A percentile compares a stretch with the other conserved stretches of the same genome.
These are phyloP conservation scores for Cremastinae sp. DNA, from an alignment of 2,888 invertebrate species.

Conservation along the genomic window DNA sequence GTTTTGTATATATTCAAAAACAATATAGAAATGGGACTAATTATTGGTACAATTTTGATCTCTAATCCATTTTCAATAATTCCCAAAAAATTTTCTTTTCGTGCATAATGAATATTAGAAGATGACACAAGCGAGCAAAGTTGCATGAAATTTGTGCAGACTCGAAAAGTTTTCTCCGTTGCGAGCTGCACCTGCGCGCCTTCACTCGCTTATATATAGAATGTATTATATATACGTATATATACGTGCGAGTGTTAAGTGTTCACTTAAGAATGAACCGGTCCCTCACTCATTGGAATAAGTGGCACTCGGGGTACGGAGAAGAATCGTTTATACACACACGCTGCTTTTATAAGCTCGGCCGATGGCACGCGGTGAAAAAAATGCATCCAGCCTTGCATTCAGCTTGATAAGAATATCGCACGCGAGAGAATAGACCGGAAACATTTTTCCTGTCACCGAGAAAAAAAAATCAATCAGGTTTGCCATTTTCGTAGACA, in stretches of 20 bases:
- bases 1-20: too few relatives aligned
- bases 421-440: conserved; percentile 24
- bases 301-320: conserved; percentile 49
- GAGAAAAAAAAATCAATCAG: conserved; percentile 36
- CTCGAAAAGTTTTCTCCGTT: conserved; percentile 18
- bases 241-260: conserved; percentile 30
- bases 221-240: neutral
- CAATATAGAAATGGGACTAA: too few relatives aligned
- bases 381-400: conserved; percentile 47
- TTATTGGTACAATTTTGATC: too few relatives aligned
- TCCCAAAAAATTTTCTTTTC: too few relatives aligned
- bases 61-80: too few relatives aligned
- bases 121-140: neutral
- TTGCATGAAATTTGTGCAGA: conserved; percentile 16
- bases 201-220: neutral
- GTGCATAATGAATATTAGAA: too few relatives aligned
- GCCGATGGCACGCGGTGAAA: conserved; percentile 17
- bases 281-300: conserved; percentile 53
- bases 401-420: conserved; percentile 52
- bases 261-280: conserved; percentile 42
- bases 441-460: conserved; percentile 19
- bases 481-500: conserved; percentile 24
- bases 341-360: conserved; percentile 35
- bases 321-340: conserved; percentile 12
- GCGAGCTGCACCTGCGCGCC: conserved; percentile 46